Base-by-base conservation (phyloP, 2,113 vertebrate genomes). In the Petromus typicus region DNA sequence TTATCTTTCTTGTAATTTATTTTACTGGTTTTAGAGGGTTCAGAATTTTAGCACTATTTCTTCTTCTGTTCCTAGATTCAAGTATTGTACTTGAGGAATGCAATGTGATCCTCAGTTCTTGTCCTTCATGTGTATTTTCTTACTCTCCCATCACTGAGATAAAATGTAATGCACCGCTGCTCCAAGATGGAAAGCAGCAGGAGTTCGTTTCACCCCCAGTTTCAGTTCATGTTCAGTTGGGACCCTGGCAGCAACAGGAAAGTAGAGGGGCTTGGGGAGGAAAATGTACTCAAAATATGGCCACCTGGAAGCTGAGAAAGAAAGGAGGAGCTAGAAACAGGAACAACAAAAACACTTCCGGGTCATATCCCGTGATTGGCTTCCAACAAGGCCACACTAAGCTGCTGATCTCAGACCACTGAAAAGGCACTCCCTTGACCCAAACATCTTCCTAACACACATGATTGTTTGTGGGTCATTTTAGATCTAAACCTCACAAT, bases 21-120 rank as follows among this genome's bases (percentile, higher is more conserved):
- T 90, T 88, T 76, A 63, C 66, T 91, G 23, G 6, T 73, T 96
- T 94, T 56, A 12, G 32, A 95, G 16, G 67, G 8, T 80, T 40
- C 17, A 56, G n/a, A 84, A 87, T 88, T 92, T 83, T 43, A 37
- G 56, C 48, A 30, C 4, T 2, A 45, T 79, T 76, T 92, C 6
- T 92, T 79, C 17, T 16, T 84, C 79, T 32, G 57, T n/a, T 92
- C 83, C 17, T 66, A 34, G 40, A 16, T 83, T 83, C 71, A 67
- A 43, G 1, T 75, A 75, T 87, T 86, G 40, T 45, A 86, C 59
- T 67, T 79, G 5, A 79, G 11, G 79, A 79, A 0, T 48, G 22
- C 37, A 85, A 37, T 80, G 66, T 20, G 27, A 86, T 64, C 20
- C 27, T 86, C 69, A 76, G 61, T 51, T 57, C 4, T 79, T 82